A percentile compares a stretch with the other conserved stretches of the same genome.
phyloP scores from a whole-genome alignment of 1,140 invertebrate genomes.

The roundworm (Caenorhabditis elegans) region DNA sequence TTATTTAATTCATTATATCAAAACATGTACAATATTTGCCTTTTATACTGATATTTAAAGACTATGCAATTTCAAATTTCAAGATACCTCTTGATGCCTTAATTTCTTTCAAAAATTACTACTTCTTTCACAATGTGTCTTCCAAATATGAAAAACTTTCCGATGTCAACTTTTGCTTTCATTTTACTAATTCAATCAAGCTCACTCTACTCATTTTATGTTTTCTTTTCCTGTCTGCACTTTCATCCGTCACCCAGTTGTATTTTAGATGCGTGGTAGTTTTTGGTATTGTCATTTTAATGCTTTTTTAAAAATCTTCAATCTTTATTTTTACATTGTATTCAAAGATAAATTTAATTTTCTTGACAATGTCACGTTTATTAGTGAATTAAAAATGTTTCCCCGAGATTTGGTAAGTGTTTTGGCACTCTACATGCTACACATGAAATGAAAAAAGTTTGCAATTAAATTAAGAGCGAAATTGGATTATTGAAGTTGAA shows the following conservation, averaged over 20 bases:
- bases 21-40: background rate
- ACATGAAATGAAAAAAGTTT: background rate
- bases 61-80: too few species aligned
- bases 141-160: background rate
- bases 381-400: too few species aligned
- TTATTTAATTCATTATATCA: too few species aligned
- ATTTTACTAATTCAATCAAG: background rate
- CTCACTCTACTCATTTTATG: background rate
- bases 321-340: background rate
- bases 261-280: conserved; percentile 31
- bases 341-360: too few species aligned
- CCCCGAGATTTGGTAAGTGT: background rate
- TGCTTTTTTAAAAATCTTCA: background rate
- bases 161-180: background rate
- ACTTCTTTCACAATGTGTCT: background rate
- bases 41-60: too few species aligned
- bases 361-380: too few species aligned
- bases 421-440: conserved; percentile 6
- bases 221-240: background rate
- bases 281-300: background rate
- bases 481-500: too few species aligned
- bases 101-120: background rate
- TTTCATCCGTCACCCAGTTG: background rate
- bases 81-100: background rate
- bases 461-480: background rate